Conservation (phyloP, 2,888 invertebrate genomes). For the Boloria euphrosyne region DNA sequence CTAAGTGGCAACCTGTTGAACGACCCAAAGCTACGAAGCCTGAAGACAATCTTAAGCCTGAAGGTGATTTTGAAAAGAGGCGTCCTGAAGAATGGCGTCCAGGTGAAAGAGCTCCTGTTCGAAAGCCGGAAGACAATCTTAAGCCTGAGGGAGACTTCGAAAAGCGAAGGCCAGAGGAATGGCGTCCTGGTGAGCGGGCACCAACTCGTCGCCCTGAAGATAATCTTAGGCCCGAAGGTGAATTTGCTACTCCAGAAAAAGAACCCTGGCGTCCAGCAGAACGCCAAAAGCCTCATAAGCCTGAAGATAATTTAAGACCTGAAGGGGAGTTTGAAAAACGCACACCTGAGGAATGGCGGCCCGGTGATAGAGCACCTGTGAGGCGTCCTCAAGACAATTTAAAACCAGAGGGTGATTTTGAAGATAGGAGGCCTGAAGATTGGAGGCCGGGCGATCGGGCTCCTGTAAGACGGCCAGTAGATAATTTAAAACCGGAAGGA, state of each 20-base stretch:
- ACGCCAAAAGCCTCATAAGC: constrained; percentile 55
- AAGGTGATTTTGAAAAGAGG: constrained; percentile 73
- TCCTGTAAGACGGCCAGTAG: constrained; percentile 79
- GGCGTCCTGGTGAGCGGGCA: constrained; percentile 62
- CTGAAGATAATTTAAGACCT: constrained; percentile 72
- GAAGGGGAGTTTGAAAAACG: constrained; percentile 83
- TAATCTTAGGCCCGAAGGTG: constrained; percentile 66
- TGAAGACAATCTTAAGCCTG: constrained; percentile 66
- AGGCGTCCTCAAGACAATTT: constrained; percentile 78
- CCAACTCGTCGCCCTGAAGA: constrained; percentile 55
- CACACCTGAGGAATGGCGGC: constrained; percentile 72
- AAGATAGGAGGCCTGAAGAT: constrained; percentile 63
- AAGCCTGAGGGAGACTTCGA: constrained; percentile 76
- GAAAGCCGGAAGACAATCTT: constrained; percentile 69
- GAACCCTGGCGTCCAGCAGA: constrained; percentile 54
- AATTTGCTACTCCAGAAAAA: constrained; percentile 64
- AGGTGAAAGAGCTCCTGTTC: constrained; percentile 75
- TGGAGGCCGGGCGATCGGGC: constrained; percentile 79
- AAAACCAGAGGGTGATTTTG: constrained; percentile 80
- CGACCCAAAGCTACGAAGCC: constrained; percentile 80
- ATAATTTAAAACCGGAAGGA: constrained; percentile 59
- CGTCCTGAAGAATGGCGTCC: constrained; percentile 74
- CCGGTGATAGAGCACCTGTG: constrained; percentile 61
- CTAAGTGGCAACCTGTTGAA: constrained; percentile 81
- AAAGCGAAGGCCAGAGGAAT: constrained; percentile 54